These are phyloP conservation scores for Blastobasis adustella DNA, from an alignment of 2,888 invertebrate genomes.

Conservation along the genomic window DNA sequence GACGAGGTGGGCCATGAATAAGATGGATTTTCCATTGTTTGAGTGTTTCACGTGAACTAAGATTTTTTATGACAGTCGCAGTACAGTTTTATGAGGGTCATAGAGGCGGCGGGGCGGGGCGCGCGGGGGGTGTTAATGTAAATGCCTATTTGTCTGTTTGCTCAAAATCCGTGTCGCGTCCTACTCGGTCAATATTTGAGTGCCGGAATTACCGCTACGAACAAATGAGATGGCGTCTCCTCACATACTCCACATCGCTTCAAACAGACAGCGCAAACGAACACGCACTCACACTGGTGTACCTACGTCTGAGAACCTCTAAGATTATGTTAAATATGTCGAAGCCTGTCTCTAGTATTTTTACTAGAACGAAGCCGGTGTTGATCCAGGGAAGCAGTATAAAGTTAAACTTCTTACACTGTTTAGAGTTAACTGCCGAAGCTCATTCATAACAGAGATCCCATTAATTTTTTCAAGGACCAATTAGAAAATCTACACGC, in stretches of 20 bases:
- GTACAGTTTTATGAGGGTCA: conserved; percentile 21
- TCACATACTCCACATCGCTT: conserved; percentile 43
- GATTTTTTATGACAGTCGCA: conserved; percentile 19
- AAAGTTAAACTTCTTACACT: no score
- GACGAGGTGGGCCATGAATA: neutral
- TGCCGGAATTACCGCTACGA: conserved; percentile 66
- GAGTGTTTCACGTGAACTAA: conserved; percentile 22
- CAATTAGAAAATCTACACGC: neutral
- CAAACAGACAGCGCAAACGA: conserved; percentile 25
- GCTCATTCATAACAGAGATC: no score
- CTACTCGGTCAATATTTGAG: conserved; percentile 67
- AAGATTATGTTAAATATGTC: no score
- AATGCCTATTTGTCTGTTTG: conserved; percentile 68
- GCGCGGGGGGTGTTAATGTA: conserved; percentile 53
- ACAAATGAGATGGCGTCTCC: conserved; percentile 57
- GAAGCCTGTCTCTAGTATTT: no score
- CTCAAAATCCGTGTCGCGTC: conserved; percentile 70
- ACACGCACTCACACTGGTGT: conserved; percentile 1
- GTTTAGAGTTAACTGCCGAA: no score
- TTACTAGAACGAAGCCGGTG: no score
- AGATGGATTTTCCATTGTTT: conserved; percentile 21
- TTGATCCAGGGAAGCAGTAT: no score
- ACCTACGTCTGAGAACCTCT: no score
- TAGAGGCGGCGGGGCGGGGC: conserved; percentile 18
- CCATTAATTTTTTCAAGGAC: neutral